These are phyloP conservation scores for Microplitis manilae DNA, from an alignment of 2,888 invertebrate genomes.

Conservation along the genomic window DNA sequence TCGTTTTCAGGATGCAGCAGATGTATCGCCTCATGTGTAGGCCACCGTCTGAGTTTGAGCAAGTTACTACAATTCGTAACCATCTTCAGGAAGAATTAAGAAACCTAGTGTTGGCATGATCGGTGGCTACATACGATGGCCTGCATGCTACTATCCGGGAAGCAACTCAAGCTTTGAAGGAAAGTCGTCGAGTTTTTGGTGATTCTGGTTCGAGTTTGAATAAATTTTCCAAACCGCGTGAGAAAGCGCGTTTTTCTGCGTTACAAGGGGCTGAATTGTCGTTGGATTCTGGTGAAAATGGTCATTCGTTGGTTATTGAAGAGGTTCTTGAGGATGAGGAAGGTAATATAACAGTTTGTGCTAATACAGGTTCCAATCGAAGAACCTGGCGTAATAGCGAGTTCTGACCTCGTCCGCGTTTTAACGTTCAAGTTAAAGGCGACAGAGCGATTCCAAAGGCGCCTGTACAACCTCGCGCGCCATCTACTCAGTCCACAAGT, in stretches of 20 bases:
- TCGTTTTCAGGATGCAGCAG: background rate
- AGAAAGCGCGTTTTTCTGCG: background rate
- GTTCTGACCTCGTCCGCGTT: background rate
- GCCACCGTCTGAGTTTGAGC: background rate
- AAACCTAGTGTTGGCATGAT: background rate
- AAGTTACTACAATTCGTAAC: background rate
- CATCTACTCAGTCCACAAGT: too few relatives aligned
- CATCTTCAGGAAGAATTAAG: background rate
- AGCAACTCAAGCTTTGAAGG: background rate
- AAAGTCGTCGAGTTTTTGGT: background rate
- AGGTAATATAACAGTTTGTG: background rate
- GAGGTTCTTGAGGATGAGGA: background rate
- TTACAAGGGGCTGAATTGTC: background rate
- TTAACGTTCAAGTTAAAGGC: background rate
- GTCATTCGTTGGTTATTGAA: background rate
- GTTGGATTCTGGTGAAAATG: background rate
- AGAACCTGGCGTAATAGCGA: background rate
- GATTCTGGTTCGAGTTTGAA: background rate
- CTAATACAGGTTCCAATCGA: background rate
- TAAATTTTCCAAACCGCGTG: background rate
- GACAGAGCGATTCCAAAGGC: too few relatives aligned
- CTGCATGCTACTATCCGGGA: background rate
- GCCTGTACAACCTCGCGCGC: too few relatives aligned
- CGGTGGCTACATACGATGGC: background rate
- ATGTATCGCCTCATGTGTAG: background rate